Conservation (phyloP, 2,888 invertebrate genomes). For the Agrotis exclamationis region DNA sequence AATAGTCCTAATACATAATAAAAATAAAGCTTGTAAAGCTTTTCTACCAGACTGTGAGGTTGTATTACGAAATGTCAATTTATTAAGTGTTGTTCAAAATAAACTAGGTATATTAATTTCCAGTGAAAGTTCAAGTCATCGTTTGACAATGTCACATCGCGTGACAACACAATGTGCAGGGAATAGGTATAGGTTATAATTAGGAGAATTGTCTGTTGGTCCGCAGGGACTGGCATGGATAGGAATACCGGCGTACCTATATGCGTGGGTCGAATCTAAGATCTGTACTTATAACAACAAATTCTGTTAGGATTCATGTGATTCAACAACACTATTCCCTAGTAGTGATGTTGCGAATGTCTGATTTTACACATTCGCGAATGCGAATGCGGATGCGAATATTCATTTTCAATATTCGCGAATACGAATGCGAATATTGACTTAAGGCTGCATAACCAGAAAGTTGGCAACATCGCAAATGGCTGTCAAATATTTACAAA, state of each 20-base stretch:
- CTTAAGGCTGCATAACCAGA: too few species aligned
- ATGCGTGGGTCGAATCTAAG: conserved; percentile 38
- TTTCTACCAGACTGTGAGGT: conserved; percentile 1
- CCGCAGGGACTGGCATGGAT: conserved; percentile 54
- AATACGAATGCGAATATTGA: too few species aligned
- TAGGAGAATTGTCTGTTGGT: conserved; percentile 62
- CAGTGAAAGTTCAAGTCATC: conserved; percentile 49
- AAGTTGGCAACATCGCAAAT: too few species aligned
- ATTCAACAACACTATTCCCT: conserved; percentile 19
- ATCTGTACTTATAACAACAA: conserved; percentile 28
- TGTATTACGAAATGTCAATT: conserved; percentile 26
- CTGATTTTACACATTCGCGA: too few species aligned
- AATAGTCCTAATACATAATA: too few species aligned
- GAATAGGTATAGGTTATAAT: conserved; percentile 62
- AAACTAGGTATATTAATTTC: conserved; percentile 37
- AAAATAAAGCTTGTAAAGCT: conserved; percentile 9
- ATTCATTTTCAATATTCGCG: too few species aligned
- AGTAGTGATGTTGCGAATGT: too few species aligned
- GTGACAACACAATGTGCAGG: conserved; percentile 58
- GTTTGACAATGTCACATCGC: conserved; percentile 60
- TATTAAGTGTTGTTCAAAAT: conserved; percentile 42
- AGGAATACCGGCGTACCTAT: conserved; percentile 33
- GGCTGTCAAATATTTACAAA: too few species aligned
- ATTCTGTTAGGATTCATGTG: neutral
- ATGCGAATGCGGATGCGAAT: too few species aligned